Evolutionary conservation across 1,140 invertebrate genomes (phyloP).

Genomic region (Bombyx mori): DNA sequence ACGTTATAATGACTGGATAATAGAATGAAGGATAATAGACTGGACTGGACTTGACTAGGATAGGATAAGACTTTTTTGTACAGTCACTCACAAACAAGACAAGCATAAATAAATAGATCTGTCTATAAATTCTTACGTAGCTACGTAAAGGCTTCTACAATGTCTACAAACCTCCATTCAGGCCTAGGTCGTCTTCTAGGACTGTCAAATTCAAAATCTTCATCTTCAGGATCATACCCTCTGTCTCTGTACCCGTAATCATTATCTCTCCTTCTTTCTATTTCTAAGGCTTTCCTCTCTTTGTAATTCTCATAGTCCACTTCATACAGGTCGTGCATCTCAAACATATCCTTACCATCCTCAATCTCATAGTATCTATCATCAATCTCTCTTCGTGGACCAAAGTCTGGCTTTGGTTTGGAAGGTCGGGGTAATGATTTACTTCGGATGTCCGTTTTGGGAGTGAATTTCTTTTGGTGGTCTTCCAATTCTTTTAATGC

Average conservation of each 20-base stretch:
- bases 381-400: conserved; percentile 43
- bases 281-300: conserved; percentile 47
- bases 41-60: no score
- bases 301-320: conserved; percentile 57
- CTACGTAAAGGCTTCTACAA: not conserved
- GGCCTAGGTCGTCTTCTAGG: conserved; percentile 29
- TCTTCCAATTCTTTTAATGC: conserved; percentile 52
- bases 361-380: conserved; percentile 41
- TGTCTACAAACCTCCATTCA: conserved; percentile 29
- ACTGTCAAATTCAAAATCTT: conserved; percentile 50
- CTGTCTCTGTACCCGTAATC: conserved; percentile 43
- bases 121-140: not conserved
- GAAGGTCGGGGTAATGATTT: conserved; percentile 47
- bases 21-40: no score
- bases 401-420: conserved; percentile 42
- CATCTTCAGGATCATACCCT: conserved; percentile 56
- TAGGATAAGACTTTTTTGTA: no score
- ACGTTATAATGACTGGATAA: no score
- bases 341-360: conserved; percentile 38
- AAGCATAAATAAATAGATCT: no score
- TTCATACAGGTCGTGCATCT: conserved; percentile 55
- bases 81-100: no score
- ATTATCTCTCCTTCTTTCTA: conserved; percentile 35
- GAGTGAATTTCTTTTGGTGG: conserved; percentile 32
- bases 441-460: conserved; percentile 36